phyloP scores from a whole-genome alignment of 2,113 vertebrate species.

The Arothron firmamentum region DNA sequence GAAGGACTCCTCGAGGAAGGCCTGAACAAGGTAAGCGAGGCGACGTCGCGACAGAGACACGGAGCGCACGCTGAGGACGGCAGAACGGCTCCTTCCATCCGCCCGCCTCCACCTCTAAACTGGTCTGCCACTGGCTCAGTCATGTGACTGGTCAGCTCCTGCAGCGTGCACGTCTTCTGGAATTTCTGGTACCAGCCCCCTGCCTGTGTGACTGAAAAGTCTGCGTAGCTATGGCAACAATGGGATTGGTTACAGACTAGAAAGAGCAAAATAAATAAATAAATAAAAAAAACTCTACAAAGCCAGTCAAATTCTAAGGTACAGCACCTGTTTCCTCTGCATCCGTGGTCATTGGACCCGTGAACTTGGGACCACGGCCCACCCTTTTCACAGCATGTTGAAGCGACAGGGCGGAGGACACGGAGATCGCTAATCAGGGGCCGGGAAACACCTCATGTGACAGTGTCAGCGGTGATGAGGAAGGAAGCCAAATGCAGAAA shows the following conservation, averaged over 20 bases:
- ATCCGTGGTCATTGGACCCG: too few species aligned
- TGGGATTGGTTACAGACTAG: neutral
- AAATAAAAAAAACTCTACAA: too few species aligned
- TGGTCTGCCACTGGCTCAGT: too few species aligned
- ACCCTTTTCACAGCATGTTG: too few species aligned
- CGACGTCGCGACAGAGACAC: slow-evolving; percentile 8
- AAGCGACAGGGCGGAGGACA: slow-evolving; percentile 4
- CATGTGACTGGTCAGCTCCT: neutral
- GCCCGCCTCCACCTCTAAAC: too few species aligned
- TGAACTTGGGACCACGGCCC: too few species aligned
- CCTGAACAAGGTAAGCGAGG: slow-evolving; percentile 35
- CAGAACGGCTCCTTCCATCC: too few species aligned
- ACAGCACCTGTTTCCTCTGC: too few species aligned
- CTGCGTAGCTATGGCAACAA: neutral
- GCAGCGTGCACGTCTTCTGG: neutral
- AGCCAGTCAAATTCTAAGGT: too few species aligned
- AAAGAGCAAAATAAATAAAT: too few species aligned
- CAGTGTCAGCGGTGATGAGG: slow-evolving; percentile 10
- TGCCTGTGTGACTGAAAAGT: neutral
- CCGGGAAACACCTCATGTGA: slow-evolving; percentile 29
- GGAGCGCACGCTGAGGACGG: slow-evolving; percentile 10
- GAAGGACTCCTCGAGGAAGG: slow-evolving; percentile 27
- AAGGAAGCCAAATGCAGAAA: slow-evolving; percentile 9
- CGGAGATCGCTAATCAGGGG: slow-evolving; percentile 42
- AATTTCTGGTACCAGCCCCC: neutral